Percentiles rank a stretch among this genome's conserved stretches.
Conservation (phyloP, 1,140 invertebrate species). For the Frieseomelitta varia region DNA sequence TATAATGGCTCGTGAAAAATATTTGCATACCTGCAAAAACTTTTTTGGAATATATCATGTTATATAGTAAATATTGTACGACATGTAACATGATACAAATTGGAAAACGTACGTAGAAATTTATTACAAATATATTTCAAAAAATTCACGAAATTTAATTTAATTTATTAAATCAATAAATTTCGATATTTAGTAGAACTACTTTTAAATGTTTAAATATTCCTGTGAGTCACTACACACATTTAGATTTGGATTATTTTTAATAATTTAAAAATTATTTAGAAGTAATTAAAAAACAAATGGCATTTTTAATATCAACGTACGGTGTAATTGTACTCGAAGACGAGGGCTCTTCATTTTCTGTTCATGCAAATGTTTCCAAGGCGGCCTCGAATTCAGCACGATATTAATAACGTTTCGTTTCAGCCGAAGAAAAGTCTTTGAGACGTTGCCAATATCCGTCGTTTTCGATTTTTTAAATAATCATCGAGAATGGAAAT, state of each 20-base stretch:
- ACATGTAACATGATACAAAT: not conserved
- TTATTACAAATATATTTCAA: not conserved
- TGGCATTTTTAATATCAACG: conserved; percentile 29
- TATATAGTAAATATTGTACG: not conserved
- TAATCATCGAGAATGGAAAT: not conserved
- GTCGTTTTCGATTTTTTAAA: conserved; percentile 37
- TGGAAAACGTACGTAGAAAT: not conserved
- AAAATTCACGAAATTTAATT: not conserved
- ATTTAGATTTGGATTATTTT: not conserved
- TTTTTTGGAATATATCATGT: not conserved
- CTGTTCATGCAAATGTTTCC: not conserved
- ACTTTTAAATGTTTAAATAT: not conserved
- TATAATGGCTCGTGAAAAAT: not conserved
- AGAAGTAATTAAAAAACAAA: not conserved
- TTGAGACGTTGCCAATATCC: conserved; percentile 20
- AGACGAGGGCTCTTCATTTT: conserved; percentile 19
- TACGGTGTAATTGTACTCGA: not conserved
- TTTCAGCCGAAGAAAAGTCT: conserved; percentile 19
- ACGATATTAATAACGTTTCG: conserved; percentile 40
- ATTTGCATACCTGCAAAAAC: not conserved
- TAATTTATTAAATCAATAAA: too few species aligned
- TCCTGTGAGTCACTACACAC: not conserved
- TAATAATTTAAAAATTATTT: conserved; percentile 41
- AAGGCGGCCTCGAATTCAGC: not conserved
- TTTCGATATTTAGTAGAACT: too few species aligned